A percentile compares a stretch with the other conserved stretches of the same genome.
Conservation (phyloP, 2,797 vertebrate genomes). For the Pseudochirops corinnae region DNA sequence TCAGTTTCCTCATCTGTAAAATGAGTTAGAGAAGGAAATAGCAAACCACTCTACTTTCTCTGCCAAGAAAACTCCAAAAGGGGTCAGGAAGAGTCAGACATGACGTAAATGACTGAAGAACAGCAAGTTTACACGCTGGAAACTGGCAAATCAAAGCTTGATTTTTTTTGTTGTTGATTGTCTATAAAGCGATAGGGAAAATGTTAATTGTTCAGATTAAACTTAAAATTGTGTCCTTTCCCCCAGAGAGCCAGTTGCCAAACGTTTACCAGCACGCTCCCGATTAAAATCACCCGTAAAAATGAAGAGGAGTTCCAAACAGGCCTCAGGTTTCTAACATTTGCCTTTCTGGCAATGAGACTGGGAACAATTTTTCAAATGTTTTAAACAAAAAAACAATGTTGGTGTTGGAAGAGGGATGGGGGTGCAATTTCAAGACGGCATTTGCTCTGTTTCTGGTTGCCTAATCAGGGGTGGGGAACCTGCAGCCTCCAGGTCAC, state of each 20-base stretch:
- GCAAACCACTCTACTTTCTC: not conserved
- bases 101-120: not conserved
- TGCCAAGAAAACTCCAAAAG: not conserved
- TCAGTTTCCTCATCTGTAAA: not conserved
- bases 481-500: too few species aligned
- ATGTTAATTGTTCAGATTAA: not conserved
- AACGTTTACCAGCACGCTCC: not conserved
- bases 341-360: slow-evolving; percentile 82
- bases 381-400: slow-evolving; percentile 77
- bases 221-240: not conserved
- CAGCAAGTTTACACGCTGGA: not conserved
- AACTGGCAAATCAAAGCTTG: not conserved
- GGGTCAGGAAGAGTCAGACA: not conserved
- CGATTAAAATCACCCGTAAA: slow-evolving; percentile 81
- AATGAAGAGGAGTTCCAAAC: slow-evolving; percentile 82
- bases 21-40: not conserved
- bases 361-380: slow-evolving; percentile 81
- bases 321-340: slow-evolving; percentile 81
- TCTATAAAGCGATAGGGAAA: not conserved
- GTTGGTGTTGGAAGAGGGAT: not conserved
- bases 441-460: slow-evolving; percentile 67
- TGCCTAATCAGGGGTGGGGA: slow-evolving; percentile 14
- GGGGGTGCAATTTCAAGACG: slow-evolving; percentile 72
- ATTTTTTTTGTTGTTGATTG: not conserved
- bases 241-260: not conserved